Evolutionary conservation across 2,113 vertebrate species (phyloP), one percentile per base, ranked within the genome.

Genomic region (Lophura nycthemera): DNA sequence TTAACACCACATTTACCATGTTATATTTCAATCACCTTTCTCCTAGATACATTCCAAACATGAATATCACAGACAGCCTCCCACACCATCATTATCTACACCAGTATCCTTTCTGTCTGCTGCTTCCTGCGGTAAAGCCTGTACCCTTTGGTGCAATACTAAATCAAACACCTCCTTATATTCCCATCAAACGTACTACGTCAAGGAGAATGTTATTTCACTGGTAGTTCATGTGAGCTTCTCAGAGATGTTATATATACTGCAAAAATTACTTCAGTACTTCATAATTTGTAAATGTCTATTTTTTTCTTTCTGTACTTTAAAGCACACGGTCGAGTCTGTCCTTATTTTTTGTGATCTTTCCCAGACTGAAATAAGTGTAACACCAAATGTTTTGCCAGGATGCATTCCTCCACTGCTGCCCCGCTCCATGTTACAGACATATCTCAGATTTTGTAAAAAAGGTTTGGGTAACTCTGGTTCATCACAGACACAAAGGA

Each of bases 31-130:
- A 38, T 64, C 25, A 61, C 20, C 90, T 90, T 78, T 60, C 80
- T 88, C 50, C 66, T 74, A 92, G 87, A 82, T 79, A 91, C 83
- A 92, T 91, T 93, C 72, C 72, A 90, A 83, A 88, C 89, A 89
- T 77, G 45, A 82, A 77, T 84, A 91, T 67, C 91, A 89, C 64
- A 92, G 43, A 80, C 50, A 85, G 22, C 76, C 89, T 85, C 94
- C 84, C 69, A 96, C 89, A 87, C 29, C 43, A 83, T 74, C 85
- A 86, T 90, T 67, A 94, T 64, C 67, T 73, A 67, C 50, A 74
- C 9, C 73, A 88, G 32, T 59, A 89, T 74, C 82, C 89, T 85
- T 89, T 91, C 79, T 92, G 80, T 80, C 74, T 50, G 36, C 64
- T 8, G 48, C 69, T 79, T 73, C 25, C 71, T 57, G 73, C 69